Conservation (phyloP, 2,113 vertebrate species). For the Phrynosoma blainvillii region DNA sequence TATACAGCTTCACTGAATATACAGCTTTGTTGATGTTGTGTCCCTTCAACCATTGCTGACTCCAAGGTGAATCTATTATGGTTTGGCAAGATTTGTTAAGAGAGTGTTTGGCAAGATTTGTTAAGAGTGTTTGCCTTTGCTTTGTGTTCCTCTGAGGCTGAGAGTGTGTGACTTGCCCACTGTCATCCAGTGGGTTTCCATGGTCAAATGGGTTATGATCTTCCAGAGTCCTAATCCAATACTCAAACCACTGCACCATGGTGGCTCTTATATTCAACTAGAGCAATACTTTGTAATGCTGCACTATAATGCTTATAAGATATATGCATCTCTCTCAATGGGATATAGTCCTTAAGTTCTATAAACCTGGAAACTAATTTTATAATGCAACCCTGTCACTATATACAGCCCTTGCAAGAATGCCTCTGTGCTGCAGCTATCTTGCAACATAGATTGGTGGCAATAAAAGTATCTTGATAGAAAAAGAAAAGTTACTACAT, state of each 20-base stretch:
- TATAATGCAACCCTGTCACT: not conserved
- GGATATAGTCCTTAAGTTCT: not conserved
- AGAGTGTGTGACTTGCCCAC: too few relatives aligned
- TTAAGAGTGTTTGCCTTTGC: too few relatives aligned
- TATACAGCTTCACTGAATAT: not conserved
- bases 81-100: too few relatives aligned
- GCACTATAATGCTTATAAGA: not conserved
- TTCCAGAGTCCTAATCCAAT: too few relatives aligned
- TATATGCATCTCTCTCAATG: too few relatives aligned
- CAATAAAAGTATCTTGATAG: not conserved
- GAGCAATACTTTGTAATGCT: not conserved
- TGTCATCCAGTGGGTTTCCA: too few relatives aligned
- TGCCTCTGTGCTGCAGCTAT: not conserved
- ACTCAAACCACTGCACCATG: not conserved
- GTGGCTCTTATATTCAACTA: not conserved
- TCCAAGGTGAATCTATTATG: too few relatives aligned
- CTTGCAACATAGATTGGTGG: not conserved
- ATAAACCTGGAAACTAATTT: not conserved
- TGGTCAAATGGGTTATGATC: too few relatives aligned
- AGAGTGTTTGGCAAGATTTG: too few relatives aligned
- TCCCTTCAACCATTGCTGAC: too few relatives aligned
- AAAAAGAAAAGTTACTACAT: not conserved
- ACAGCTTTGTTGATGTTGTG: not conserved
- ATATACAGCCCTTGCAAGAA: not conserved
- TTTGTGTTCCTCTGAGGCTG: too few relatives aligned